Evolutionary conservation across 2,888 invertebrate species (phyloP), one percentile per base, ranked within the genome.

Genomic region (Aquatica leii): DNA sequence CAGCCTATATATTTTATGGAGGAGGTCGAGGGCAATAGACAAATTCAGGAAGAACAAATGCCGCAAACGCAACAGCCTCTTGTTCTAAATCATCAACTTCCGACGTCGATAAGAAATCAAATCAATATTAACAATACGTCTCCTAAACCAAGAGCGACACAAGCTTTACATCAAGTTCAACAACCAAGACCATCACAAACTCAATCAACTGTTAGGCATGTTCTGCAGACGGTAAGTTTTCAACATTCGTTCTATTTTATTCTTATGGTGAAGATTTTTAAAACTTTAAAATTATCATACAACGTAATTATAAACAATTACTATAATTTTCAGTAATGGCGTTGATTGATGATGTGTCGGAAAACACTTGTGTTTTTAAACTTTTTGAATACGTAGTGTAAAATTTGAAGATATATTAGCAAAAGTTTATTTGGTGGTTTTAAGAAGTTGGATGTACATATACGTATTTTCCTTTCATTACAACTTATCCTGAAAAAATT

Each of bases 1-100:
- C 71, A 71, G 34, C 75, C 73, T 59, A 72, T 77, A 6, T 77
- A 70, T 62, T 78, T 76, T 62, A 76, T 77, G 76, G 75, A 76
- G 53, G 72, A 73, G 40, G 66, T 59, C 11, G 67, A 68, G 15
- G 59, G 46, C 20, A 53, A 55, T 12, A 59, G 67, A 54, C 59
- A 53, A 52, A 52, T 66, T 21, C 69, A 69, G 49, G 18, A 65
- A 34, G 53, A 62, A 49, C 65, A 62, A 35, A 54, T 54, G 12
- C 61, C 66, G 52, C 48, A 60, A 24, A 56, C 56, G 11, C 59
- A 69, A 20, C 76, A 76, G 62, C 76, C 77, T 8, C 73, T 79
- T 20, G 75, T 79, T 18, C 59, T 78, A 17, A 78, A 79, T 59
- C 77, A 78, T 63, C 74, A 74, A 48, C 57, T 76, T 14, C 66